These are phyloP conservation scores for Microvelia longipes DNA, from an alignment of 1,140 invertebrate genomes.

Conservation along the genomic window DNA sequence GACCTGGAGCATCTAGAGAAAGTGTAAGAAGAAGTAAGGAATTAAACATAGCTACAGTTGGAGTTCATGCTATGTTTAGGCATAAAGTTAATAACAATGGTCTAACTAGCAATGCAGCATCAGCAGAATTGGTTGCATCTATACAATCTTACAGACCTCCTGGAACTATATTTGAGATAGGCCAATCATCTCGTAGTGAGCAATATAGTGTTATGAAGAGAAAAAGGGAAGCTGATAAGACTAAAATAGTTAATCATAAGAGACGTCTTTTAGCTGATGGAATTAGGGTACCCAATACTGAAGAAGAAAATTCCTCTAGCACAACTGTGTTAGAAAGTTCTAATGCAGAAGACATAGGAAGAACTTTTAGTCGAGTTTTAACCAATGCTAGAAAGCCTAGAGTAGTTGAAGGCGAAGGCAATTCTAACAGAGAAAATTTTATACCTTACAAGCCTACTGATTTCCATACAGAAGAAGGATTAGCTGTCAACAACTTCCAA, in stretches of 20 bases:
- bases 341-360: slow-evolving; percentile 23
- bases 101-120: slow-evolving; percentile 28
- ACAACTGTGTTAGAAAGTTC: slow-evolving; percentile 9
- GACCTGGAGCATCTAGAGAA: slow-evolving; percentile 72
- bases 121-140: slow-evolving; percentile 41
- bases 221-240: slow-evolving; percentile 17
- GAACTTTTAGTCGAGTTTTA: slow-evolving; percentile 36
- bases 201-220: slow-evolving; percentile 21
- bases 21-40: slow-evolving; percentile 73
- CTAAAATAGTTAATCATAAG: slow-evolving; percentile 20
- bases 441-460: slow-evolving; percentile 74
- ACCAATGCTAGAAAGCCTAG: slow-evolving; percentile 37
- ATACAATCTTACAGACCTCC: slow-evolving; percentile 73
- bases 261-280: too few species aligned
- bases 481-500: slow-evolving; percentile 59
- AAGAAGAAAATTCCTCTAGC: too few species aligned
- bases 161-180: slow-evolving; percentile 86
- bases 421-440: slow-evolving; percentile 53
- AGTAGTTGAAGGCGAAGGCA: slow-evolving; percentile 29
- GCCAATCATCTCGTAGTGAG: slow-evolving; percentile 55
- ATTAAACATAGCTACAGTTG: slow-evolving; percentile 34
- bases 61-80: slow-evolving; percentile 34
- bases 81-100: neutral
- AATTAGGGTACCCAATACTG: too few species aligned
- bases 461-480: slow-evolving; percentile 74